Percentiles rank a stretch among this genome's conserved stretches.
These are phyloP conservation scores for Quadriops clusia DNA, from an alignment of 2,888 invertebrate genomes.

Conservation along the genomic window DNA sequence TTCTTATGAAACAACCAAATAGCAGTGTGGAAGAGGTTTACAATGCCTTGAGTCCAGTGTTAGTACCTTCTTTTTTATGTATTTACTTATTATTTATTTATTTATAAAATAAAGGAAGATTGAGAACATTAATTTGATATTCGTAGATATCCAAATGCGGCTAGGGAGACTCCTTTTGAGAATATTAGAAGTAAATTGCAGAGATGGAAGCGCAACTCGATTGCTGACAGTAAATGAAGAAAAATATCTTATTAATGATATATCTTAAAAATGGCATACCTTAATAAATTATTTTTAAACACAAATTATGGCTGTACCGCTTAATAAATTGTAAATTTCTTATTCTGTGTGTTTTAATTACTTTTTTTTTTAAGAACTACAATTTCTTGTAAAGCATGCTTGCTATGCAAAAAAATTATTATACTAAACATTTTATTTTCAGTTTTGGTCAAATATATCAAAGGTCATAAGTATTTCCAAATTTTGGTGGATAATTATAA, in stretches of 20 bases:
- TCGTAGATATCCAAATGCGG: constrained; percentile 33
- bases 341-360: too few relatives aligned
- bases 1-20: constrained; percentile 25
- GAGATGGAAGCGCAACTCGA: constrained; percentile 22
- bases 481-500: constrained; percentile 27
- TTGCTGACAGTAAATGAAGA: too few relatives aligned
- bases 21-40: constrained; percentile 27
- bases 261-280: too few relatives aligned
- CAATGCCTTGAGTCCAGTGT: constrained; percentile 28
- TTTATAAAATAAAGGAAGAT: constrained; percentile 4
- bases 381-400: too few relatives aligned
- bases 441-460: constrained; percentile 28
- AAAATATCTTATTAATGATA: too few relatives aligned
- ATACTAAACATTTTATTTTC: too few relatives aligned
- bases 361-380: too few relatives aligned
- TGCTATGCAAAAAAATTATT: too few relatives aligned
- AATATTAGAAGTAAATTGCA: constrained; percentile 30
- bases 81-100: constrained; percentile 4
- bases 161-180: constrained; percentile 29
- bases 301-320: too few relatives aligned
- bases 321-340: too few relatives aligned
- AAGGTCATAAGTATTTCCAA: constrained; percentile 24
- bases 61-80: constrained; percentile 13
- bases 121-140: constrained; percentile 7
- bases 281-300: too few relatives aligned